These are phyloP conservation scores for Mohoua ochrocephala DNA, from an alignment of 2,113 vertebrate genomes.

Conservation along the genomic window DNA sequence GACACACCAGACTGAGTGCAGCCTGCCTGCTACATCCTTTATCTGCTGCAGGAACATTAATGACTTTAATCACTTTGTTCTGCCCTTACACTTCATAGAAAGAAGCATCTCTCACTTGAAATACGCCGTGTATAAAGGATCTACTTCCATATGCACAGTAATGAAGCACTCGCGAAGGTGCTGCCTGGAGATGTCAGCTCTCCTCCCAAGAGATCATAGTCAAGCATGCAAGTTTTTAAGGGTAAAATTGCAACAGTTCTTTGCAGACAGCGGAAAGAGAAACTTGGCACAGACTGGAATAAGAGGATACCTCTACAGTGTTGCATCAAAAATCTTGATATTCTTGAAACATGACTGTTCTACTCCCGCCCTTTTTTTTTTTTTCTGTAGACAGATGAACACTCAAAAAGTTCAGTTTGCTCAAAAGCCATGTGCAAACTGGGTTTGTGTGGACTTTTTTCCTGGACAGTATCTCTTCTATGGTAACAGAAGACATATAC, in stretches of 20 bases:
- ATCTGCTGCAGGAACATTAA: constrained; percentile 8
- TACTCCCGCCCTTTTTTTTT: accelerated
- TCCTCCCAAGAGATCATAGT: background rate
- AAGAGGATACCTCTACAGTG: background rate
- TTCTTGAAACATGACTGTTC: background rate
- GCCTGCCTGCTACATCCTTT: background rate
- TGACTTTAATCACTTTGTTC: constrained; percentile 16
- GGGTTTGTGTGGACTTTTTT: background rate
- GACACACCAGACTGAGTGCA: background rate
- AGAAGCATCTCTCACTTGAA: background rate
- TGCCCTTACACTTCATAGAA: constrained; percentile 6
- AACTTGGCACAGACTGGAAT: background rate
- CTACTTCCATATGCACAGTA: background rate
- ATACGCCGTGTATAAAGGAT: background rate
- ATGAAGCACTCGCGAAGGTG: background rate
- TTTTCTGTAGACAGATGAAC: background rate
- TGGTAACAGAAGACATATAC: background rate
- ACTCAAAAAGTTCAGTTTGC: background rate
- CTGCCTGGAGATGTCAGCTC: background rate
- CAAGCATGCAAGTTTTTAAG: background rate
- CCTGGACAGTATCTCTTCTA: background rate
- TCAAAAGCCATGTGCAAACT: background rate
- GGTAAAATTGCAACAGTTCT: background rate
- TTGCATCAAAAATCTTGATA: background rate
- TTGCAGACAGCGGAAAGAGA: background rate